Base-by-base conservation (phyloP, 2,797 vertebrate species). In the Brachyrhaphis roseni region DNA sequence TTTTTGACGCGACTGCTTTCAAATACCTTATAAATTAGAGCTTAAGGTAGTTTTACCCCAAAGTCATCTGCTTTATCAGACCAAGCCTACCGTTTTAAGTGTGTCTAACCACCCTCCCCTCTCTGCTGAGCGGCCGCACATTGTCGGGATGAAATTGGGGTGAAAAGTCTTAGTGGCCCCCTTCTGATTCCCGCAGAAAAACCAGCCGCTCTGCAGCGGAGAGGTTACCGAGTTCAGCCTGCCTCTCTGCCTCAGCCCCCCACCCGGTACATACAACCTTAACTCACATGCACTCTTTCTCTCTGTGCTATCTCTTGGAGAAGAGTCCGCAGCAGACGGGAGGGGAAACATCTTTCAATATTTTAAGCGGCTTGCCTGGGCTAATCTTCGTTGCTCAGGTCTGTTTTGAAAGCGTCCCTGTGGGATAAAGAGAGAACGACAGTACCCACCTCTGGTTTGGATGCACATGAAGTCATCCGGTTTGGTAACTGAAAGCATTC, bases 331-430 rank as follows among this genome's bases (percentile, higher is more conserved):
- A 82, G 88, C 86, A 39, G 86, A 5, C 41, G 13, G n/a, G 78
- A 73, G 78, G 75, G 75, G 85, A 91, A 82, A 90, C 78, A 82
- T 91, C 91, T 93, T 92, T 94, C 92, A 94, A 87, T 93, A 91
- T 93, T 94, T 93, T 91, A 94, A 94, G 91, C 92, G 46, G 92
- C 91, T 94, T 89, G 92, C 91, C 93, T 89, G 91, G 45, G 81
- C 87, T 93, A 92, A 94, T 95, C 91, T 95, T 88, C 81, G 86
- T 89, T 77, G 77, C 92, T 93, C 90, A 91, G 92, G 93, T 94
- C 93, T 92, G 90, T 94, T 94, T 90, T 92, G 87, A 92, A 94
- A 89, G 92, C 78, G 6, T 45, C 26, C 84, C 87, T 8, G 59
- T 77, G 86, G 87, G 91, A 88, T 88, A 88, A 90, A 87, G 86